Evolutionary conservation across 2,113 vertebrate species (phyloP), one percentile per base, ranked within the genome.

Genomic region (Brachypodius melanocephalos): DNA sequence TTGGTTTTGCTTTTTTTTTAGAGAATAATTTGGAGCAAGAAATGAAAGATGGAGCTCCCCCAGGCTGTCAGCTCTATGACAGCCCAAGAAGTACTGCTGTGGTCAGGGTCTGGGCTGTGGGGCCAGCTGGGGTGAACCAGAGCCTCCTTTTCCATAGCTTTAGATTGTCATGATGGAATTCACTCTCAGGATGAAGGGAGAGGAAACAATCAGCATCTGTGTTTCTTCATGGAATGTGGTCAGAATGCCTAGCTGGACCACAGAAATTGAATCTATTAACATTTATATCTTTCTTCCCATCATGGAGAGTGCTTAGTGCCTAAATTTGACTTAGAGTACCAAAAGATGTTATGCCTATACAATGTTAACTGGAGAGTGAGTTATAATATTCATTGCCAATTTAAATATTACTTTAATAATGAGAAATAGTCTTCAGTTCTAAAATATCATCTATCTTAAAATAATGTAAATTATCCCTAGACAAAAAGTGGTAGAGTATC

Each of bases 71-170:
- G 46, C 17, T 55, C 6, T 28, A 5, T 8, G 57, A 43, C 51
- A 86, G 38, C 31, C 40, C 0, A 0, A 57, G 40, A 36, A 80
- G 28, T 18, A 19, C 14, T 17, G 34, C 20, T 81, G 58, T 6
- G 5, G 7, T 36, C 66, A 10, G 45, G 17, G 16, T 9, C 18
- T 61, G 67, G 63, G 46, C 67, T 62, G 32, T 71, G 32, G 29
- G 24, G 12, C 8, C 6, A 36, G 38, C 20, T 55, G 21, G 34
- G 26, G 2, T 22, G 12, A 52, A 36, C 17, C 36, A 65, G n/a
- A 59, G 8, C 29, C 22, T 58, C 42, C 46, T 68, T 38, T 29
- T 58, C 46, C 59, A 68, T 26, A 61, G 13, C 22, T 58, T 42
- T 5, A 2, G 5, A 15, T 78, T 88, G 28, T 26, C 5, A 0